A percentile compares a stretch with the other conserved stretches of the same genome.
phyloP scores from a whole-genome alignment of 2,797 vertebrate species.

The Echiichthys vipera region DNA sequence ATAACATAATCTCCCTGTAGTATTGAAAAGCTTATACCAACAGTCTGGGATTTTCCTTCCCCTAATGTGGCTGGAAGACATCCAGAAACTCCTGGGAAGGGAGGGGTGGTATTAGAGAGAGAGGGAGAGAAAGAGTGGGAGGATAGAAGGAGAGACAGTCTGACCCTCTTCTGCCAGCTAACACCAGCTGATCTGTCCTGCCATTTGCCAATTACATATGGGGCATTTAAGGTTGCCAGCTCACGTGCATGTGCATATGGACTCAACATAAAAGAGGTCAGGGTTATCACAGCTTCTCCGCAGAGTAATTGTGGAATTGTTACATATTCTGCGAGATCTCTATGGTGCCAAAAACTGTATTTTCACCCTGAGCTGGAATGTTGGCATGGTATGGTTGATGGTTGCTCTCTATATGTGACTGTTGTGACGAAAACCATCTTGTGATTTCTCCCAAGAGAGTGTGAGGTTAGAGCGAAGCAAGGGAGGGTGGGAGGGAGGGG shows the following conservation, averaged over 20 bases:
- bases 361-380: conserved; percentile 22
- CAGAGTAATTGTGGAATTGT: conserved; percentile 24
- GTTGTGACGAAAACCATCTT: conserved; percentile 60
- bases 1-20: conserved; percentile 93
- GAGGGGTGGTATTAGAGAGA: conserved; percentile 59
- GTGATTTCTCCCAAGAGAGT: conserved; percentile 86
- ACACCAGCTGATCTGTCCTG: conserved; percentile 77
- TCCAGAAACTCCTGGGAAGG: conserved; percentile 84
- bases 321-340: conserved; percentile 41
- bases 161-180: conserved; percentile 78
- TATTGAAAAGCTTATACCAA: conserved; percentile 93
- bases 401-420: conserved; percentile 52
- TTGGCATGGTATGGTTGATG: conserved; percentile 11
- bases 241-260: conserved; percentile 53
- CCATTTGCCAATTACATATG: conserved; percentile 72
- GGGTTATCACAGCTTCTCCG: conserved; percentile 30
- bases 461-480: conserved; percentile 72
- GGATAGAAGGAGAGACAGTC: conserved; percentile 70
- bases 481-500: conserved; percentile 60
- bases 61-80: conserved; percentile 89
- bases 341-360: not conserved
- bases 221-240: conserved; percentile 69
- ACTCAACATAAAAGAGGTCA: conserved; percentile 43
- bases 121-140: conserved; percentile 42
- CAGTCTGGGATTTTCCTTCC: conserved; percentile 92